Base-by-base conservation (phyloP, 2,888 invertebrate genomes). In the Patella depressa region DNA sequence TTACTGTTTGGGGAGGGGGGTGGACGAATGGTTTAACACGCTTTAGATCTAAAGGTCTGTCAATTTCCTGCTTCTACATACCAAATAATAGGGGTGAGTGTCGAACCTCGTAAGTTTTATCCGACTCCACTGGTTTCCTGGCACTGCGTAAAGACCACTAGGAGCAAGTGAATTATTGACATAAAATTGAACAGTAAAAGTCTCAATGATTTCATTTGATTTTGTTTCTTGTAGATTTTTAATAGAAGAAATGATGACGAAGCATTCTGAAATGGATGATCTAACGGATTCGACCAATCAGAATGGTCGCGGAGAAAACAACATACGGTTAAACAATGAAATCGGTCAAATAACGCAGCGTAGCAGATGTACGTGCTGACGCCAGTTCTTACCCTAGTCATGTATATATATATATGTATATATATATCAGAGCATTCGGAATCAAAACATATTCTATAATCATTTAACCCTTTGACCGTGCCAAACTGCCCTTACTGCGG, bases 181-280 rank as follows among this genome's bases (percentile, higher is more conserved):
- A 24, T 17, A 15, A 12, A 11, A 75, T 34, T 15, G 69, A 34
- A 24, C 29, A 12, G 17, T n/a, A 34, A 69, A 29, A 2, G n/a
- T 12, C 3, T 74, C 14, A 65, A 11, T n/a, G 74, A 17, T 17
- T 34, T 53, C 7, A 15, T 72, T 57, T 15, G 19, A 4, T 55
- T 74, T 65, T 15, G 12, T 65, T 72, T 24, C 54, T 74, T 84
- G 9, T 79, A 89, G 89, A 72, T 89, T 87, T 83, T 79, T 89
- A 14, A 81, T 88, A 34, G 89, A 88, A 72, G 89, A 88, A 75
- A 88, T 89, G 87, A 86, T 87, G 85, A 80, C 84, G 11, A 88
- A 87, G 71, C 86, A 86, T 79, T 81, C 86, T 24, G 85, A 87
- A 65, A 72, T 87, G 72, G 89, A 86, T 78, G 87, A 85, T n/a